A percentile compares a stretch with the other conserved stretches of the same genome.
Evolutionary conservation across 2,888 invertebrate genomes (phyloP).

Genomic region (Heteromyza rotundicornis): DNA sequence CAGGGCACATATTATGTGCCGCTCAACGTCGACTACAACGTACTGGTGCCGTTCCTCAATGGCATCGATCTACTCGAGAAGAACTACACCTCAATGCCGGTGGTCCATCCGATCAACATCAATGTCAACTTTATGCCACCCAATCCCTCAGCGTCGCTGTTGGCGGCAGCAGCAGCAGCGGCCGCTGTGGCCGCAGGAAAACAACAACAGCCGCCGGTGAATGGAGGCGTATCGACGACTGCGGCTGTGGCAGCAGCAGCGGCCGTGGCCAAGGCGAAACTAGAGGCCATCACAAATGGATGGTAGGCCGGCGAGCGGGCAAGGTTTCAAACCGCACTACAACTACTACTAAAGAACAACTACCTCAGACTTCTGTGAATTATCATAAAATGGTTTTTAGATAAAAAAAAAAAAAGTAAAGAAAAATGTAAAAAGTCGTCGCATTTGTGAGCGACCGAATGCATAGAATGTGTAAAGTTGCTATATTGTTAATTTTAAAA

Average conservation of each 20-base stretch:
- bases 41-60: constrained; percentile 74
- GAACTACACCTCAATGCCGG: constrained; percentile 64
- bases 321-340: not conserved
- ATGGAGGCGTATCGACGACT: constrained; percentile 29
- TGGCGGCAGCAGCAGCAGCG: constrained; percentile 50
- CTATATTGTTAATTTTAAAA: no score
- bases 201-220: constrained; percentile 40
- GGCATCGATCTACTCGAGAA: constrained; percentile 67
- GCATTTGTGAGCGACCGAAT: no score
- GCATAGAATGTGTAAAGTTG: no score
- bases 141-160: constrained; percentile 45
- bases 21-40: constrained; percentile 77
- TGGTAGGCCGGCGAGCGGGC: constrained; percentile 45
- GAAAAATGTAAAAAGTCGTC: constrained; percentile 23
- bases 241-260: constrained; percentile 38
- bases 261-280: constrained; percentile 52
- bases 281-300: constrained; percentile 58
- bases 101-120: constrained; percentile 86
- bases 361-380: constrained; percentile 59
- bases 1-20: constrained; percentile 89
- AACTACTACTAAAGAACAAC: constrained; percentile 37
- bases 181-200: constrained; percentile 46
- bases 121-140: constrained; percentile 76
- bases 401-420: constrained; percentile 26
- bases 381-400: constrained; percentile 50